A percentile compares a stretch with the other conserved stretches of the same genome.
These are phyloP conservation scores for Pseudococcus jackbeardsleyi DNA, from an alignment of 2,888 invertebrate genomes.

Conservation along the genomic window DNA sequence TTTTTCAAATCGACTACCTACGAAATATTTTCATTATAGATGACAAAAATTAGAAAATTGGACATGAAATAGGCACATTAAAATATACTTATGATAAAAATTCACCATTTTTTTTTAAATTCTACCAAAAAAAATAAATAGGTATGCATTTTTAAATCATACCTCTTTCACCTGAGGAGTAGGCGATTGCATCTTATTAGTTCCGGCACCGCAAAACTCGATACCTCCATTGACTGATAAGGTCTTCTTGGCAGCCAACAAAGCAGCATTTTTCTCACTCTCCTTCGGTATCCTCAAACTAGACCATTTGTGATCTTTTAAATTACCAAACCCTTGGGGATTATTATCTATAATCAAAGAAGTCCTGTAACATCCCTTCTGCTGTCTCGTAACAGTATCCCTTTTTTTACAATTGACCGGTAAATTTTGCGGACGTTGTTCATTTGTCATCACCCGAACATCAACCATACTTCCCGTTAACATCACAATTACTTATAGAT, in stretches of 20 bases:
- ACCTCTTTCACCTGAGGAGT: slow-evolving; percentile 59
- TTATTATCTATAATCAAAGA: slow-evolving; percentile 50
- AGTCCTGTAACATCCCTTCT: slow-evolving; percentile 38
- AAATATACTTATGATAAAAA: neutral
- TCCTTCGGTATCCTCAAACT: slow-evolving; percentile 58
- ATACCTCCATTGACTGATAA: slow-evolving; percentile 52
- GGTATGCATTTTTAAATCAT: neutral
- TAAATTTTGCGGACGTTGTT: slow-evolving; percentile 36
- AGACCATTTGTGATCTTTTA: slow-evolving; percentile 57
- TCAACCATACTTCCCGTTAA: slow-evolving; percentile 33
- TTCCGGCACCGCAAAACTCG: neutral
- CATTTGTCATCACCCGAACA: slow-evolving; percentile 9
- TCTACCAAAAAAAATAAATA: neutral
- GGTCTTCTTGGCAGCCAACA: neutral
- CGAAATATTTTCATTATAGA: too few relatives aligned
- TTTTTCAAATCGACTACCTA: too few relatives aligned
- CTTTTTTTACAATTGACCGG: slow-evolving; percentile 31
- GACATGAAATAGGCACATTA: neutral
- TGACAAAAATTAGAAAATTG: too few relatives aligned
- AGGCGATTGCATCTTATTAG: slow-evolving; percentile 29
- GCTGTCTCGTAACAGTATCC: slow-evolving; percentile 59
- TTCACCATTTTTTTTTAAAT: neutral
- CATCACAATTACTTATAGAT: neutral
- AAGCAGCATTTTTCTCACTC: neutral
- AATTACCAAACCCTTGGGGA: neutral